Percentiles rank a stretch among this genome's conserved stretches.
phyloP scores from a whole-genome alignment of 2,797 vertebrate species.

The Otus scops region DNA sequence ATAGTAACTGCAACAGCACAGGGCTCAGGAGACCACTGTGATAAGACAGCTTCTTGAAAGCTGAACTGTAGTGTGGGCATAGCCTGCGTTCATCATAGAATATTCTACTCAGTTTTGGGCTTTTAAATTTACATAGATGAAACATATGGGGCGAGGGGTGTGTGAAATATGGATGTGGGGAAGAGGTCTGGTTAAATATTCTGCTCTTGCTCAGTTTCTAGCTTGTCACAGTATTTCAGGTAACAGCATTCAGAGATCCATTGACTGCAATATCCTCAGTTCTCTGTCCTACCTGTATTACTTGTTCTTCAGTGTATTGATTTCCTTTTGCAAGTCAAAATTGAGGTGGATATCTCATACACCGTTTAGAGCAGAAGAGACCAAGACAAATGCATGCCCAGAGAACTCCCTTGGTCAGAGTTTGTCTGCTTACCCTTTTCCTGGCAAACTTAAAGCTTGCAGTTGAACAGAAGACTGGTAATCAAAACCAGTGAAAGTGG shows the following conservation, averaged over 20 bases:
- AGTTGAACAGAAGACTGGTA: background rate
- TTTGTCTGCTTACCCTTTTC: background rate
- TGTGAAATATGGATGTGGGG: accelerated
- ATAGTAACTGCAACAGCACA: background rate
- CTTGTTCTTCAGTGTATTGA: background rate
- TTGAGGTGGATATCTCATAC: background rate
- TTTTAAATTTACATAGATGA: background rate
- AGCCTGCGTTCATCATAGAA: background rate
- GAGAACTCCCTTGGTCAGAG: background rate
- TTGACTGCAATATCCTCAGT: background rate
- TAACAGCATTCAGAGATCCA: background rate
- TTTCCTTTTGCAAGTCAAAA: background rate
- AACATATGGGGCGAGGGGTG: accelerated
- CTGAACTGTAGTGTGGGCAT: background rate
- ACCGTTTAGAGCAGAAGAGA: background rate
- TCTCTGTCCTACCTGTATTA: background rate
- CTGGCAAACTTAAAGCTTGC: background rate
- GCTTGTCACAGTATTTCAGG: background rate
- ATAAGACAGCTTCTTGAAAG: background rate
- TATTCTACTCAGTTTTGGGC: background rate
- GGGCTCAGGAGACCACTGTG: background rate
- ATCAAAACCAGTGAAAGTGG: background rate
- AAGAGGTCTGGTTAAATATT: background rate
- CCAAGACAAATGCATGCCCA: background rate
- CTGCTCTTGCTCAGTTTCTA: background rate